Conservation (phyloP, 2,888 invertebrate species). For the Pterostichus niger region DNA sequence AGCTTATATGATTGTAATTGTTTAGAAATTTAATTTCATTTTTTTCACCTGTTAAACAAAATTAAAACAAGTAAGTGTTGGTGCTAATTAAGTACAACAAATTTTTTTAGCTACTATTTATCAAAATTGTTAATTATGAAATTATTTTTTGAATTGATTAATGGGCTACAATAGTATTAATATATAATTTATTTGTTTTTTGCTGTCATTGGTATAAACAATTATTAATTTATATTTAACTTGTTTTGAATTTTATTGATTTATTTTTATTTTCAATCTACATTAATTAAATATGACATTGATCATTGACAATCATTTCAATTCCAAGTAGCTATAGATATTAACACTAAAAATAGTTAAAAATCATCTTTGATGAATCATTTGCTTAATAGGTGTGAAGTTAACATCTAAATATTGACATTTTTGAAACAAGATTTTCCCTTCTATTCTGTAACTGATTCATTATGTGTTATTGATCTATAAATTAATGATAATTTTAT, state of each 20-base stretch:
- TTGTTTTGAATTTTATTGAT: constrained; percentile 19
- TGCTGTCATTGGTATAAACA: neutral
- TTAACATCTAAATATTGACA: too few species aligned
- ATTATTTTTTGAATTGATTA: constrained; percentile 31
- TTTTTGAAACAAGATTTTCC: too few species aligned
- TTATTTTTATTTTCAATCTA: constrained; percentile 4
- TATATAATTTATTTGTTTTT: constrained; percentile 22
- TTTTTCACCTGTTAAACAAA: constrained; percentile 8
- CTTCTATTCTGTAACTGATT: too few species aligned
- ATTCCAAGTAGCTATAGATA: neutral
- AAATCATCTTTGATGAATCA: too few species aligned
- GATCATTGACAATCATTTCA: constrained; percentile 2
- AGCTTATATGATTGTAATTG: constrained; percentile 30
- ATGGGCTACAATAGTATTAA: constrained; percentile 8
- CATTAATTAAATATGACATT: constrained; percentile 13
- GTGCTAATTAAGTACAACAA: constrained; percentile 3
- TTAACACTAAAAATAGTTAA: too few species aligned
- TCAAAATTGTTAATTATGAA: constrained; percentile 4
- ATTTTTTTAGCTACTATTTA: constrained; percentile 19
- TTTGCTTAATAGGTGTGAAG: too few species aligned
- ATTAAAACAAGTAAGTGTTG: constrained; percentile 5
- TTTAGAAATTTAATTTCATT: constrained; percentile 31
- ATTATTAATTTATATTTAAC: constrained; percentile 23
- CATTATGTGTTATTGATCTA: too few species aligned
- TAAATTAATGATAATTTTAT: too few species aligned